A percentile compares a stretch with the other conserved stretches of the same genome.
These are phyloP conservation scores for Isotomurus palustris DNA, from an alignment of 2,888 invertebrate species.

Conservation along the genomic window DNA sequence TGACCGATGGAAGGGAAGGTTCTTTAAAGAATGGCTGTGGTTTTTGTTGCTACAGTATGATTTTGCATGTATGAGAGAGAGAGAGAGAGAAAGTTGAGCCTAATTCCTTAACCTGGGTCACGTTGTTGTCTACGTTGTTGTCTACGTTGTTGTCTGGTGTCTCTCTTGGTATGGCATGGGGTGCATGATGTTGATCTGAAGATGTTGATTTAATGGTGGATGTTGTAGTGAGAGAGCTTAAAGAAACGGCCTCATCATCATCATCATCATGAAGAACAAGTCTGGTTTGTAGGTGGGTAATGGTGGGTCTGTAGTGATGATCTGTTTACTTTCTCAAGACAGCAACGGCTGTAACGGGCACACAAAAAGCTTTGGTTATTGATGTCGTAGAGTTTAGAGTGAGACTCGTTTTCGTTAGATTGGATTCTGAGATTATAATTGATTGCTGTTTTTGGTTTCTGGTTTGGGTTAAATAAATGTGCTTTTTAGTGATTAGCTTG, in stretches of 20 bases:
- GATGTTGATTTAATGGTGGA: too few species aligned
- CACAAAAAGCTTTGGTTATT: constrained; percentile 31
- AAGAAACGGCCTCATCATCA: constrained; percentile 12
- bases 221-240: constrained; percentile 8
- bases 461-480: constrained; percentile 27
- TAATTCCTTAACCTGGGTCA: constrained; percentile 20
- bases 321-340: constrained; percentile 41
- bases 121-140: constrained; percentile 8
- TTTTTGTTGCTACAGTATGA: background rate
- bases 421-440: constrained; percentile 17
- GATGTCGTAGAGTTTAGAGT: constrained; percentile 25
- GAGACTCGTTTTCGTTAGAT: constrained; percentile 17
- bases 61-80: constrained; percentile 8
- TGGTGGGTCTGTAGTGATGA: constrained; percentile 18
- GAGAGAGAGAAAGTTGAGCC: constrained; percentile 8
- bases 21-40: constrained; percentile 1
- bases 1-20: background rate
- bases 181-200: too few species aligned
- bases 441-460: constrained; percentile 19
- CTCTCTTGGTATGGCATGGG: background rate
- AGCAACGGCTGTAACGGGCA: constrained; percentile 41
- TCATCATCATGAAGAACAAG: constrained; percentile 15
- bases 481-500: constrained; percentile 33
- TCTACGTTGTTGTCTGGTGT: constrained; percentile 1
- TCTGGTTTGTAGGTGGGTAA: constrained; percentile 5